Evolutionary conservation across 1,140 invertebrate species (phyloP).

Genomic region (Trichomalopsis sarcophagae): DNA sequence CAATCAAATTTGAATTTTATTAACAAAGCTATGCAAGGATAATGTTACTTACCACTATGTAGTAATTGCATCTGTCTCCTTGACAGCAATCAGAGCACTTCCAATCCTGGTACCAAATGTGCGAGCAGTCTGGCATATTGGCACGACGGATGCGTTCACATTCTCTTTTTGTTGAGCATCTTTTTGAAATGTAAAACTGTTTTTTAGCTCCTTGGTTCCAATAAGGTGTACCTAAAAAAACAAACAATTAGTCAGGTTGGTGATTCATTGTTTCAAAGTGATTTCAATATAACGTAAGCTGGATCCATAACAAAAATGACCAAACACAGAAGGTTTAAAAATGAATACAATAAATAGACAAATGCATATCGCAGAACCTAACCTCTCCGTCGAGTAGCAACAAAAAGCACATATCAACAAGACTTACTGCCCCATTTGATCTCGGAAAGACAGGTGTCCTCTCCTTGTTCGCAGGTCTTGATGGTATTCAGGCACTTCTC

Average conservation of each 20-base stretch:
- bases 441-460: slow-evolving; percentile 93
- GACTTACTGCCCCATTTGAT: slow-evolving; percentile 91
- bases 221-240: slow-evolving; percentile 87
- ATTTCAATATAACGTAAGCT: too few relatives aligned
- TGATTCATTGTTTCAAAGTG: neutral
- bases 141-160: slow-evolving; percentile 83
- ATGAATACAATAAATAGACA: slow-evolving; percentile 16
- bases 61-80: slow-evolving; percentile 98
- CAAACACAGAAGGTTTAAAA: too few relatives aligned
- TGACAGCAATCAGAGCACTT: slow-evolving; percentile 97
- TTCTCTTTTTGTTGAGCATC: slow-evolving; percentile 87
- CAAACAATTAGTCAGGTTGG: slow-evolving; percentile 4
- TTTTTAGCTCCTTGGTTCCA: slow-evolving; percentile 95
- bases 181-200: slow-evolving; percentile 95
- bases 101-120: slow-evolving; percentile 99
- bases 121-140: slow-evolving; percentile 88
- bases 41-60: slow-evolving; percentile 89
- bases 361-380: slow-evolving; percentile 12
- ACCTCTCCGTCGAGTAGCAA: slow-evolving; percentile 32
- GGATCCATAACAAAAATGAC: too few relatives aligned
- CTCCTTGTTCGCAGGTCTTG: slow-evolving; percentile 89
- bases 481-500: slow-evolving; percentile 96
- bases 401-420: slow-evolving; percentile 9
- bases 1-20: neutral
- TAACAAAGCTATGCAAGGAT: neutral